phyloP scores from a whole-genome alignment of 1,140 invertebrate species.

The Cardiocondyla obscurior region DNA sequence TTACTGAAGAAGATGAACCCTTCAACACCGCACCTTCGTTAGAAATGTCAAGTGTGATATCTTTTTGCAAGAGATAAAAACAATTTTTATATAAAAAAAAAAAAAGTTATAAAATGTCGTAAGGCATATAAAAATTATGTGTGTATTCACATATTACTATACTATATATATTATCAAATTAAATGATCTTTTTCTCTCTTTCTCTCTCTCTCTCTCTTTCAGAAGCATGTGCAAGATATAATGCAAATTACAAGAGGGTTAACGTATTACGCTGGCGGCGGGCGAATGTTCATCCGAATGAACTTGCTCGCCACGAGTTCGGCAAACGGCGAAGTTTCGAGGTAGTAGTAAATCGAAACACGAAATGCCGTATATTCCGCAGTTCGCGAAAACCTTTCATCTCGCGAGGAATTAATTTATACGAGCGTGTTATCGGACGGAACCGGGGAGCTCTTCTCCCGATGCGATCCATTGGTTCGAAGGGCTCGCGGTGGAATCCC shows the following conservation, averaged over 20 bases:
- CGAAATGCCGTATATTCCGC: conserved; percentile 21
- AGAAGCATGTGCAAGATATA: background rate
- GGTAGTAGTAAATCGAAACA: conserved; percentile 15
- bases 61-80: background rate
- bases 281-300: background rate
- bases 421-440: conserved; percentile 15
- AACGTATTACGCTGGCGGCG: background rate
- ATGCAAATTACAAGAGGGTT: conserved; percentile 1
- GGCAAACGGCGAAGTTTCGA: conserved; percentile 11
- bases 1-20: background rate
- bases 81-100: background rate
- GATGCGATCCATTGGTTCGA: background rate
- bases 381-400: conserved; percentile 19
- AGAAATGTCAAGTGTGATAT: conserved; percentile 7
- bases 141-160: too few species aligned
- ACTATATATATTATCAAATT: too few species aligned
- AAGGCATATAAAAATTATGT: too few species aligned
- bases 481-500: conserved; percentile 12
- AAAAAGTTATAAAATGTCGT: conserved; percentile 1
- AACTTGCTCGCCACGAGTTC: background rate
- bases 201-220: background rate
- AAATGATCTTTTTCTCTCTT: background rate
- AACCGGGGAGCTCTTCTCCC: background rate
- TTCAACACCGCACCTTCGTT: background rate
- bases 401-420: conserved; percentile 42